Percentiles rank a stretch among this genome's conserved stretches.
phyloP scores from a whole-genome alignment of 2,797 vertebrate genomes.

The Atherinosoma microstoma region DNA sequence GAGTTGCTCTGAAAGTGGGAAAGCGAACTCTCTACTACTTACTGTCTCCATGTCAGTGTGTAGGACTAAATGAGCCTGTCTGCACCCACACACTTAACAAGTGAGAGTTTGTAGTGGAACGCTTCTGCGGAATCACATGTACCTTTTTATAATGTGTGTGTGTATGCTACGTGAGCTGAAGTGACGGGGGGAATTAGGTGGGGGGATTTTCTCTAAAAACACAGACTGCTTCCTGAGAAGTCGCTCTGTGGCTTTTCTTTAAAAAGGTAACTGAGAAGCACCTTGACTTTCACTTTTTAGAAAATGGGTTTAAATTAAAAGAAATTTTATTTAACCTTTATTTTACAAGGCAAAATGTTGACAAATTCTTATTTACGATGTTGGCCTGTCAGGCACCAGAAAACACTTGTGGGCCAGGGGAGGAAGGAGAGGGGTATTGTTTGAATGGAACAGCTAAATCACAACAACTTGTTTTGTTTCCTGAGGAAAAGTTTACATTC shows the following conservation, averaged over 20 bases:
- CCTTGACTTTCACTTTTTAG: background rate
- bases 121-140: background rate
- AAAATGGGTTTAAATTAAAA: background rate
- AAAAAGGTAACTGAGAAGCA: background rate
- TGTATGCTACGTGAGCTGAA: background rate
- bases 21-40: conserved; percentile 16
- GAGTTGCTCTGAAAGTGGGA: conserved; percentile 21
- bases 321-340: background rate
- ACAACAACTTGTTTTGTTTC: background rate
- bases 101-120: background rate
- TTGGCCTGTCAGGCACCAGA: too few species aligned
- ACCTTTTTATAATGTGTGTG: background rate
- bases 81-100: background rate
- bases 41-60: conserved; percentile 8
- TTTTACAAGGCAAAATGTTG: too few species aligned
- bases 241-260: background rate
- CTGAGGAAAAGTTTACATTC: background rate
- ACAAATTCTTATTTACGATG: too few species aligned
- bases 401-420: too few species aligned
- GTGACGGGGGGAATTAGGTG: background rate
- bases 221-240: background rate
- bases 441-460: background rate
- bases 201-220: conserved; percentile 20
- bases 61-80: conserved; percentile 4
- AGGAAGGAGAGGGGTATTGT: background rate